These are phyloP conservation scores for Dryobota labecula DNA, from an alignment of 2,888 invertebrate species.

Conservation along the genomic window DNA sequence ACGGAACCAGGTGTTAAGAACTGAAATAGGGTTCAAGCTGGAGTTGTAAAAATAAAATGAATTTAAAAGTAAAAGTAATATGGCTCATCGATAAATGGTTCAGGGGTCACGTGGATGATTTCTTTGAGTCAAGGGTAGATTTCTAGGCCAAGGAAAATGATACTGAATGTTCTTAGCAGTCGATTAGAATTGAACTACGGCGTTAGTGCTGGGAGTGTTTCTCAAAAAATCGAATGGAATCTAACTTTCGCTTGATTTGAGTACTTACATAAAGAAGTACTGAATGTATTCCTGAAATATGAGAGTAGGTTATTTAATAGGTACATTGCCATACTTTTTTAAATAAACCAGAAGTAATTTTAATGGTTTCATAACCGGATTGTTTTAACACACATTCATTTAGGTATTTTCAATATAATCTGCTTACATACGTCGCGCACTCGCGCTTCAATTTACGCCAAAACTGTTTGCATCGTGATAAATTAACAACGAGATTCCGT, in stretches of 20 bases:
- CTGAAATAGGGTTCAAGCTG: slow-evolving; percentile 16
- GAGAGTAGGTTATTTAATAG: neutral
- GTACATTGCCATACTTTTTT: neutral
- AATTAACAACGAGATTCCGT: neutral
- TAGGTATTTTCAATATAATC: neutral
- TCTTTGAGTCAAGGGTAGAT: neutral
- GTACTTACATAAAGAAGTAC: neutral
- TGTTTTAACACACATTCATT: neutral
- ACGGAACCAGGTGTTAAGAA: slow-evolving; percentile 29
- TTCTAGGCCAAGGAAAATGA: neutral
- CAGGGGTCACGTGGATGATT: neutral
- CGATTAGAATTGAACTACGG: neutral
- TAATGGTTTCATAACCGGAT: neutral
- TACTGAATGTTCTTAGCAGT: neutral
- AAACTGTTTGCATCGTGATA: neutral
- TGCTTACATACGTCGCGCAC: neutral
- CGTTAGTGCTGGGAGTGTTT: neutral
- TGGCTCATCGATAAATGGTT: neutral
- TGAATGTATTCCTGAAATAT: neutral
- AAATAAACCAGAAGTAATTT: neutral
- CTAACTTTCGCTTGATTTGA: neutral
- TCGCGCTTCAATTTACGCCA: neutral
- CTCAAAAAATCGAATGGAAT: neutral
- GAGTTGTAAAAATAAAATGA: slow-evolving; percentile 22
- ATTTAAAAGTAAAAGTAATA: slow-evolving; percentile 2